Base-by-base conservation (phyloP, 2,888 invertebrate species). In the Lepidochrysops patricia region DNA sequence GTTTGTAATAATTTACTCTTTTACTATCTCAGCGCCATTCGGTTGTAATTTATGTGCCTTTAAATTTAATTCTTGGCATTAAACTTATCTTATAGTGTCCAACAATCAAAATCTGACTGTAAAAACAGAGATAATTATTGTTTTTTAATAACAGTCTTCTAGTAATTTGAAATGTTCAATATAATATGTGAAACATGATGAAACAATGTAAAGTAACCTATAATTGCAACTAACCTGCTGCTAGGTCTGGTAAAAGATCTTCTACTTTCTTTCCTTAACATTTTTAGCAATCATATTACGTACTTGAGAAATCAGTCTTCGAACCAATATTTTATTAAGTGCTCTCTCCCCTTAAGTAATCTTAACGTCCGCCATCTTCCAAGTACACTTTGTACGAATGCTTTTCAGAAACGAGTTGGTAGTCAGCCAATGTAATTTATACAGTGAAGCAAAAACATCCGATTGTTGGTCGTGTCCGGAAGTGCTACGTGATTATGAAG, bases 61-160 rank as follows among this genome's bases (percentile, higher is more conserved):
- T 43, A 43, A 43, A 43, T 19, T 43, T 43, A 43, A 43, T 15
- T 43, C 43, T 43, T 43, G 43, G 43, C 43, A 19, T 43, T 43
- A 43, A 9, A 43, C 43, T 9, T 19, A 19, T 43, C 19, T 19
- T 19, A 15, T 2, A 43, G 7, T 43, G 19, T 15, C 43, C 43
- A 43, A 15, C 43, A 4, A 43, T 19, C 4, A 15, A 37, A 1
- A 13, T 15, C 15, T 15, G 4, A 4, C 35, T 5, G 35, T 19
- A 9, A 9, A 7, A 43, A 43, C 19, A 4, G 43, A 15, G 19
- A 43, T n/a, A n/a, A n/a, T n/a, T n/a, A 43, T 43, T 43, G 13
- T 29, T 29, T 43, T 43, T 9, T 19, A 19, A 9, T 9, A 9
- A 43, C 19, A 43, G 19, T 19, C 9, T 43, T n/a, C 6, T 34